phyloP scores from a whole-genome alignment of 2,113 vertebrate species.

The Tinamus guttatus region DNA sequence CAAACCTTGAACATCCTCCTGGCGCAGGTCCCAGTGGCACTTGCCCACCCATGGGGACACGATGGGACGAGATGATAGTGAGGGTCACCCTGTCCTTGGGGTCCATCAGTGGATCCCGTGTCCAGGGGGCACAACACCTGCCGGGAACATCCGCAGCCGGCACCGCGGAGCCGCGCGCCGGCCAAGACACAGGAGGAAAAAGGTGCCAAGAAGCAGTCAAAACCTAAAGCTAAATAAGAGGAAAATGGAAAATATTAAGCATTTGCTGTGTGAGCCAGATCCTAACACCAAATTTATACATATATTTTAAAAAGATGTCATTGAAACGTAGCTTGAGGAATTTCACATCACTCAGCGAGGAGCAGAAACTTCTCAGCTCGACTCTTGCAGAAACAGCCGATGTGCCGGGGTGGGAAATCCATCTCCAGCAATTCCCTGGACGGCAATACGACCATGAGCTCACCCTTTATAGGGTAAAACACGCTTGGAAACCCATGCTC shows the following conservation, averaged over 20 bases:
- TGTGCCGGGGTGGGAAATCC: not conserved
- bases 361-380: not conserved
- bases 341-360: not conserved
- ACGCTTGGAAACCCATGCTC: not conserved
- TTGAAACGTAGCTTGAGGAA: not conserved
- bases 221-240: not conserved
- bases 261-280: not conserved
- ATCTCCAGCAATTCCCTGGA: not conserved
- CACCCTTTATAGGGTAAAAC: not conserved
- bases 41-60: too few relatives aligned
- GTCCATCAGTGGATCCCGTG: not conserved
- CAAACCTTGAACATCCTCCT: not conserved
- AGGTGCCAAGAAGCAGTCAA: not conserved
- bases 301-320: not conserved
- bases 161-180: not conserved
- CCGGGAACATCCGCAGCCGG: not conserved
- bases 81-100: not conserved
- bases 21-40: rapidly evolving
- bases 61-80: rapidly evolving
- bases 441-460: not conserved
- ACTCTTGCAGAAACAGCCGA: not conserved
- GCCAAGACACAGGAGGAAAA: not conserved
- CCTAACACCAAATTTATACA: not conserved
- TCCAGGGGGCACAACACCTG: not conserved
- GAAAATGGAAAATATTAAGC: constrained; percentile 2